A percentile compares a stretch with the other conserved stretches of the same genome.
These are phyloP conservation scores for Amblyopsis hoosieri DNA, from an alignment of 2,797 vertebrate genomes.

Conservation along the genomic window DNA sequence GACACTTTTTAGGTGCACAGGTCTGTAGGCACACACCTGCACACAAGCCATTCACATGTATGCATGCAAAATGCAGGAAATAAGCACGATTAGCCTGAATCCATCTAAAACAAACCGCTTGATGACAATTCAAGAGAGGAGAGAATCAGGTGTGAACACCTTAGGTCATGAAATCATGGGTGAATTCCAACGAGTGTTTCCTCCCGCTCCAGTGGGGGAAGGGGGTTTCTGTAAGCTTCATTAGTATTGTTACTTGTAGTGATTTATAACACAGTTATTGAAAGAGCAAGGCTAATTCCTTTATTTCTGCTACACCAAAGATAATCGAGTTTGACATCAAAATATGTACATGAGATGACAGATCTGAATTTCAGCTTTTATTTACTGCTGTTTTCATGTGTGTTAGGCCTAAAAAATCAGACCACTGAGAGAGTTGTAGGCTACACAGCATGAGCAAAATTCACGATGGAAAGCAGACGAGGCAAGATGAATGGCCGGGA, in stretches of 20 bases:
- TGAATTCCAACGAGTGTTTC: slow-evolving; percentile 51
- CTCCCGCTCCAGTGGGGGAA: slow-evolving; percentile 16
- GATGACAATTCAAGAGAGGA: slow-evolving; percentile 62
- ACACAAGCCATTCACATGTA: slow-evolving; percentile 30
- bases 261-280: no score
- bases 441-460: no score
- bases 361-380: no score
- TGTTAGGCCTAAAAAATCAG: no score
- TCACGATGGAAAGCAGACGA: no score
- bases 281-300: no score
- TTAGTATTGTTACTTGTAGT: slow-evolving; percentile 27
- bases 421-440: no score
- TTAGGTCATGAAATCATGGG: slow-evolving; percentile 60
- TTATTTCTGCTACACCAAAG: no score
- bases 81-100: slow-evolving; percentile 37
- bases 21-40: slow-evolving; percentile 6
- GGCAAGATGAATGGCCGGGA: no score
- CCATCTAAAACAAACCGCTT: slow-evolving; percentile 57
- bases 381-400: no score
- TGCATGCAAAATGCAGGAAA: slow-evolving; percentile 41
- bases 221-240: slow-evolving; percentile 25
- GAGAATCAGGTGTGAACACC: slow-evolving; percentile 64
- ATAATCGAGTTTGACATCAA: no score
- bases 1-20: slow-evolving; percentile 14
- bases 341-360: no score